Conservation (phyloP, 2,888 invertebrate genomes). For the Macaria notata region DNA sequence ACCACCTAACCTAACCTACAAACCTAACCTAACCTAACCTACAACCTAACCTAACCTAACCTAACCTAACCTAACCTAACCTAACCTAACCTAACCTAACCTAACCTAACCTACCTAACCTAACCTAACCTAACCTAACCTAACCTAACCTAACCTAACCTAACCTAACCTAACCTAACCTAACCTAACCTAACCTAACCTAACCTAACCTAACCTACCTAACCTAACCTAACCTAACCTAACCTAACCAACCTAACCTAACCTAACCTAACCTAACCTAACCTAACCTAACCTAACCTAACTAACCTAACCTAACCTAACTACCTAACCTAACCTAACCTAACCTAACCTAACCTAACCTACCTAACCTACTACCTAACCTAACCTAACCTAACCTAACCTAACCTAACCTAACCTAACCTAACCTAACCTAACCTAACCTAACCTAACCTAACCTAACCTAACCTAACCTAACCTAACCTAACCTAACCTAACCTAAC, state of each 20-base stretch:
- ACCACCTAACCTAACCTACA: conserved; percentile 26
- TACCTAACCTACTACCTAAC: conserved; percentile 39
- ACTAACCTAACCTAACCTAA: conserved; percentile 36
- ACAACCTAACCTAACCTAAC: conserved; percentile 29
- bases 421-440: conserved; percentile 32
- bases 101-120: conserved; percentile 29
- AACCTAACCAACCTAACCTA: conserved; percentile 28
- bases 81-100: conserved; percentile 27
- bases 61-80: conserved; percentile 27
- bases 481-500: conserved; percentile 33
- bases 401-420: conserved; percentile 31
- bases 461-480: conserved; percentile 33
- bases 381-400: conserved; percentile 37
- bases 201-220: conserved; percentile 29
- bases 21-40: conserved; percentile 27
- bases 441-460: conserved; percentile 34
- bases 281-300: conserved; percentile 37
- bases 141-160: conserved; percentile 29
- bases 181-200: conserved; percentile 29
- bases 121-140: conserved; percentile 29
- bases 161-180: conserved; percentile 29
- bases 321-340: conserved; percentile 37
- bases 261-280: conserved; percentile 36
- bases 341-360: conserved; percentile 36
- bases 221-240: conserved; percentile 26